These are phyloP conservation scores for Tylochromis polylepis DNA, from an alignment of 2,113 vertebrate species.

Conservation along the genomic window DNA sequence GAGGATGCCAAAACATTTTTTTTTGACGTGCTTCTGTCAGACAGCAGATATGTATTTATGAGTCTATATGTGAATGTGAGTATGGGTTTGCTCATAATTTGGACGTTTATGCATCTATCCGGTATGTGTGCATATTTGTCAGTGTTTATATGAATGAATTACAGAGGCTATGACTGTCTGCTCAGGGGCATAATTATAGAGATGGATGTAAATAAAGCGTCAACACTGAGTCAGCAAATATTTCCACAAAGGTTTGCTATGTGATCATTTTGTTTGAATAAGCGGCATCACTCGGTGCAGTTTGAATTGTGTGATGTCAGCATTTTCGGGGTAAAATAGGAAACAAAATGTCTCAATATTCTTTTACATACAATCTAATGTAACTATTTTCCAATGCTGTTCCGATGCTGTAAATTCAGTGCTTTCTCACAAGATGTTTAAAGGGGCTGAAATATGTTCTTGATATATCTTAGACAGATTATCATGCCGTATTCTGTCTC, in stretches of 20 bases:
- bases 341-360: neutral
- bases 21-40: accelerated
- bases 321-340: neutral
- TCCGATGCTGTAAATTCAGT: neutral
- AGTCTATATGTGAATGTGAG: neutral
- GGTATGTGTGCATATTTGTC: neutral
- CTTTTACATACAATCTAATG: neutral
- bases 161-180: neutral
- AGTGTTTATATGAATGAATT: neutral
- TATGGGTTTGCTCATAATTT: neutral
- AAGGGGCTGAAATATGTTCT: neutral
- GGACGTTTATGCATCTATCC: neutral
- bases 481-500: neutral
- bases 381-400: neutral
- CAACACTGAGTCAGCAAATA: neutral
- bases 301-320: neutral
- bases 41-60: neutral
- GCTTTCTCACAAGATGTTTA: neutral
- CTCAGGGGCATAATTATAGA: slow-evolving; percentile 21
- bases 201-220: slow-evolving; percentile 22
- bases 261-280: neutral
- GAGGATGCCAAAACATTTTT: neutral
- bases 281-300: neutral
- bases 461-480: neutral
- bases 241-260: neutral